Evolutionary conservation across 2,888 invertebrate species (phyloP), one percentile per base, ranked within the genome.

Genomic region (Apeira syringaria): DNA sequence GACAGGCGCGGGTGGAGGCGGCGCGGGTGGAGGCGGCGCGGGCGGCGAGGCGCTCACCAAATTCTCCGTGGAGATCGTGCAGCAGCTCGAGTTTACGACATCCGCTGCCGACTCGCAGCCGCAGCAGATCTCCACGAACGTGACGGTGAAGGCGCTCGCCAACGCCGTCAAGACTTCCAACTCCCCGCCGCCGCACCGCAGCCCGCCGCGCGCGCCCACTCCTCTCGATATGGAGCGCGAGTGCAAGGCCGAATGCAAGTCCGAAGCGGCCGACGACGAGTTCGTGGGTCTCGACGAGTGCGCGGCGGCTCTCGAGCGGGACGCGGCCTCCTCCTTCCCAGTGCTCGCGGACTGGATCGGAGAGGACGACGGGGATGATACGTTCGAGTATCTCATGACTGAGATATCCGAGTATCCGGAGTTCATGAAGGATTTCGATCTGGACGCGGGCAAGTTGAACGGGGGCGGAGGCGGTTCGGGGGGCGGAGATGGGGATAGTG

Each of bases 11-110:
- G 80, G 80, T 34, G 82, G 80, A 36, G 82, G 72, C 25, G 89
- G 72, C 25, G 89, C 85, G 28, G 78, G 81, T 39, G 89, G 89
- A 15, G n/a, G n/a, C 36, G 82, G 72, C 25, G 89, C 85, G 28
- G 78, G 80, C 40, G 89, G 89, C 56, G 92, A 92, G 61, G 91
- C 87, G 11, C 85, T 90, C 56, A 90, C 88, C 47, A 97, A 97
- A 79, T 97, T 97, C 86, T 96, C 96, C 2, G 97, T 97, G 49
- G 97, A 97, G 85, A 97, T 97, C 64, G 97, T 97, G 11, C 97
- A 97, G 77, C 97, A 96, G 77, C 87, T 96, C 38, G 96, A 97
- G 79, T 97, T 97, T 75, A 96, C 96, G 51, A 96, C 96, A 26
- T 96, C 95, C 30, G 95, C 95, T 36, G 96, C 96, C 30, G 96